Conservation (phyloP, 2,888 invertebrate genomes). For the Torymus aiolomorphi region DNA sequence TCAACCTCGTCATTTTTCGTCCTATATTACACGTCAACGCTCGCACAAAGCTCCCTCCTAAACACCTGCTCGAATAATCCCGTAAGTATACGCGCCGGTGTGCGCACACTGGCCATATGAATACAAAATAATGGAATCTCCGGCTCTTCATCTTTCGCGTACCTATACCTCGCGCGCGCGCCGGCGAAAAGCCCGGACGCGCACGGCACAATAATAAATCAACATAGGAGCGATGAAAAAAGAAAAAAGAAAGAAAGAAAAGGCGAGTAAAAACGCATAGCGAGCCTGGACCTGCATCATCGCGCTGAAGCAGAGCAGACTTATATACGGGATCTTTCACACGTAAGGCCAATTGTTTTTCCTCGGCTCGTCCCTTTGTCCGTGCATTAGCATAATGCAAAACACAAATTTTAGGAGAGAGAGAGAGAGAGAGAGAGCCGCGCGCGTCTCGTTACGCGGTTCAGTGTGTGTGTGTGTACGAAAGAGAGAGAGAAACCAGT, state of each 20-base stretch:
- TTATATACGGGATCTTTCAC: constrained; percentile 46
- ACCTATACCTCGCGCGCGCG: constrained; percentile 19
- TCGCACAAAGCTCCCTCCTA: no score
- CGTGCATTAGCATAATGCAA: constrained; percentile 58
- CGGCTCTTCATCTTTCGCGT: constrained; percentile 19
- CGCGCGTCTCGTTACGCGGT: background rate
- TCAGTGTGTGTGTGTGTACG: constrained; percentile 4
- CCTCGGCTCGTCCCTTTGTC: constrained; percentile 57
- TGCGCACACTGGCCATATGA: constrained; percentile 3
- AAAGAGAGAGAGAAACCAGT: constrained; percentile 49
- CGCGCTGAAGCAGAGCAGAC: no score
- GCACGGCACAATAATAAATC: constrained; percentile 12
- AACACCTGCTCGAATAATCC: no score
- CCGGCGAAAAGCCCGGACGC: constrained; percentile 1
- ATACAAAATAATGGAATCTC: constrained; percentile 50
- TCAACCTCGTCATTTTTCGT: no score
- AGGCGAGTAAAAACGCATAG: no score
- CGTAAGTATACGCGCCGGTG: no score
- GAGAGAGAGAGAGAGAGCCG: constrained; percentile 16
- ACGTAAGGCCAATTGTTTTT: constrained; percentile 57
- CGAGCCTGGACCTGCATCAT: no score
- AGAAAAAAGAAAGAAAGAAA: no score
- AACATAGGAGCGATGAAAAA: constrained; percentile 14
- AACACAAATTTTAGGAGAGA: constrained; percentile 45
- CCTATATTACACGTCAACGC: no score